Percentiles rank a stretch among this genome's conserved stretches.
Evolutionary conservation across 2,888 invertebrate genomes (phyloP).

Genomic region (Drosophila robusta): DNA sequence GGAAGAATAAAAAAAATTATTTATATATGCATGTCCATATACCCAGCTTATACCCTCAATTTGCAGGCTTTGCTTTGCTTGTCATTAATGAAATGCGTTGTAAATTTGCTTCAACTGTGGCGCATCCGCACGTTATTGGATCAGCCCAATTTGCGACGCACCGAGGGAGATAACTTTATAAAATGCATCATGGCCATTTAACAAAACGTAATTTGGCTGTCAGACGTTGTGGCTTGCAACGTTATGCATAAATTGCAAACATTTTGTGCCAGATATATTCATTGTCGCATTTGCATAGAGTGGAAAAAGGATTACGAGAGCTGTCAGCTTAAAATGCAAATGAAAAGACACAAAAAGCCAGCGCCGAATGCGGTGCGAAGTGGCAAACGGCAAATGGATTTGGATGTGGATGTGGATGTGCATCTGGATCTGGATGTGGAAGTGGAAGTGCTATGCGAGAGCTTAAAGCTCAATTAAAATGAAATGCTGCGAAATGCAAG

Average conservation of each 20-base stretch:
- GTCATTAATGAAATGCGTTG: background rate
- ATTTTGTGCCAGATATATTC: slow-evolving; percentile 35
- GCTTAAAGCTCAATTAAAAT: slow-evolving; percentile 66
- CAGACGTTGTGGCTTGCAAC: background rate
- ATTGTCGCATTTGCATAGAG: slow-evolving; percentile 47
- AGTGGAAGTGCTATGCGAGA: slow-evolving; percentile 15
- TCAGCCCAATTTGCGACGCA: background rate
- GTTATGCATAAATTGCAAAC: slow-evolving; percentile 34
- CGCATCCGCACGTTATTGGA: slow-evolving; percentile 1
- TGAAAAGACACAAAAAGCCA: slow-evolving; percentile 14
- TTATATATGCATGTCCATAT: background rate
- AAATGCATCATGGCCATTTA: background rate
- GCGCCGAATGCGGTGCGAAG: slow-evolving; percentile 1
- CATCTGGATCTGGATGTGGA: slow-evolving; percentile 13
- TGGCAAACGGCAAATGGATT: slow-evolving; percentile 15
- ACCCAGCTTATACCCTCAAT: background rate
- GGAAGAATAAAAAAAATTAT: too few species aligned
- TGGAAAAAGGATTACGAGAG: slow-evolving; percentile 3
- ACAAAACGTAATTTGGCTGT: slow-evolving; percentile 1
- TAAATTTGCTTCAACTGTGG: slow-evolving; percentile 13
- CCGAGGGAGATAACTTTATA: background rate
- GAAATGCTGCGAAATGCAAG: slow-evolving; percentile 57
- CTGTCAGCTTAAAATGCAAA: slow-evolving; percentile 35
- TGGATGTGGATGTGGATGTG: too few species aligned
- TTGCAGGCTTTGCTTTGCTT: background rate